These are phyloP conservation scores for Meloidogyne floridensis DNA, from an alignment of 1,140 invertebrate species.

Conservation along the genomic window DNA sequence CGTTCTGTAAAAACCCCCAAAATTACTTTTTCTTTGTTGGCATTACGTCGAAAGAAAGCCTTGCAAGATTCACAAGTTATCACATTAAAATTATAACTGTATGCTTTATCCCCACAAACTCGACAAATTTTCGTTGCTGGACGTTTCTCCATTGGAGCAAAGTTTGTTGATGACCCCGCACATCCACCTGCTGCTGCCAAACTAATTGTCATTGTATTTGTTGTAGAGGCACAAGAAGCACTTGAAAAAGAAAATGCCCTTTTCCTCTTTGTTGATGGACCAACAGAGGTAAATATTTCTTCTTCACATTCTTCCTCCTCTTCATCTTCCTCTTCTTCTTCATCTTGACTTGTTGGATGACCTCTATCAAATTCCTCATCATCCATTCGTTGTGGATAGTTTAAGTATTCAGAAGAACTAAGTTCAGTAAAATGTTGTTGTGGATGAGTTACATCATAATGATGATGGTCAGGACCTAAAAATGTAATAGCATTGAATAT, in stretches of 20 bases:
- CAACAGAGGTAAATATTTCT: background rate
- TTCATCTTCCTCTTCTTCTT: constrained; percentile 8
- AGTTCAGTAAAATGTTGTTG: background rate
- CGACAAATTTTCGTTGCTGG: constrained; percentile 73
- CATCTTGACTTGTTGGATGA: background rate
- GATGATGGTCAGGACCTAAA: background rate
- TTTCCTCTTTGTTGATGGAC: constrained; percentile 14
- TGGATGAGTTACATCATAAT: background rate
- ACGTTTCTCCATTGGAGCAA: constrained; percentile 34
- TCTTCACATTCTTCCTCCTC: background rate
- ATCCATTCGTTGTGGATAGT: constrained; percentile 4
- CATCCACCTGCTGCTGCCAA: background rate
- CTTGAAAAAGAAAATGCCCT: constrained; percentile 30
- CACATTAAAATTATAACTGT: constrained; percentile 93
- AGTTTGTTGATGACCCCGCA: constrained; percentile 19
- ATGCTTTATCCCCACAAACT: constrained; percentile 86
- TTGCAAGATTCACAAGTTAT: constrained; percentile 86
- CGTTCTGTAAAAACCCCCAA: too few relatives aligned
- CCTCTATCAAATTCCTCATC: background rate
- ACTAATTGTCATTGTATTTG: constrained; percentile 31
- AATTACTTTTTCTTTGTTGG: constrained; percentile 64
- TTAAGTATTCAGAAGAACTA: constrained; percentile 5
- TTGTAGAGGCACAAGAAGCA: constrained; percentile 24
- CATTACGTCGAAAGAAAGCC: constrained; percentile 93
- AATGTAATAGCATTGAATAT: background rate